Conservation (phyloP, 2,888 invertebrate species). For the Selenia dentaria region DNA sequence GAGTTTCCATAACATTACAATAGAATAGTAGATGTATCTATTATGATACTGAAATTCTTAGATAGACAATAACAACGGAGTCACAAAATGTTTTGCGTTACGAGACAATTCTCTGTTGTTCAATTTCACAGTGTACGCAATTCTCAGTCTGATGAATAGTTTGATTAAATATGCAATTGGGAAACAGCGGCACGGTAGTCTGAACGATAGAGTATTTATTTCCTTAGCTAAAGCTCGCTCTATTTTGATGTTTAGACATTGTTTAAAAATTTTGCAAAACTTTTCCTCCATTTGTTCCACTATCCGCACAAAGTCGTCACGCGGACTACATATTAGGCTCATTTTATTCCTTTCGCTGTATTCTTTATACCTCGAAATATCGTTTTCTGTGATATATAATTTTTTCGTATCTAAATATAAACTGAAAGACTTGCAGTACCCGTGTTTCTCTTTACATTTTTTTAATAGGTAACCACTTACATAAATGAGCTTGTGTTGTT, state of each 20-base stretch:
- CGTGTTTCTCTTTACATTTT: slow-evolving; percentile 11
- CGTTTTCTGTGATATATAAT: neutral
- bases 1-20: too few relatives aligned
- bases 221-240: neutral
- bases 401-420: slow-evolving; percentile 1
- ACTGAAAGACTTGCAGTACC: slow-evolving; percentile 1
- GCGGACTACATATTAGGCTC: slow-evolving; percentile 3
- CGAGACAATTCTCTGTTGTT: slow-evolving; percentile 8
- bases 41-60: too few relatives aligned
- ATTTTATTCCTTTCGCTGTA: slow-evolving; percentile 7
- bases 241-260: neutral
- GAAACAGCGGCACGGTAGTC: slow-evolving; percentile 12
- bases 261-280: slow-evolving; percentile 1
- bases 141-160: slow-evolving; percentile 9
- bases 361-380: slow-evolving; percentile 8
- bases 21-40: too few relatives aligned
- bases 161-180: slow-evolving; percentile 5
- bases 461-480: slow-evolving; percentile 12
- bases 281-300: slow-evolving; percentile 7
- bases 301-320: slow-evolving; percentile 10
- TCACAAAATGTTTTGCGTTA: slow-evolving; percentile 2
- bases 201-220: neutral
- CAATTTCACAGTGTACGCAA: slow-evolving; percentile 6
- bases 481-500: slow-evolving; percentile 8
- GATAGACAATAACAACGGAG: slow-evolving; percentile 11